phyloP scores from a whole-genome alignment of 2,113 vertebrate genomes.

The Rhombomys opimus region DNA sequence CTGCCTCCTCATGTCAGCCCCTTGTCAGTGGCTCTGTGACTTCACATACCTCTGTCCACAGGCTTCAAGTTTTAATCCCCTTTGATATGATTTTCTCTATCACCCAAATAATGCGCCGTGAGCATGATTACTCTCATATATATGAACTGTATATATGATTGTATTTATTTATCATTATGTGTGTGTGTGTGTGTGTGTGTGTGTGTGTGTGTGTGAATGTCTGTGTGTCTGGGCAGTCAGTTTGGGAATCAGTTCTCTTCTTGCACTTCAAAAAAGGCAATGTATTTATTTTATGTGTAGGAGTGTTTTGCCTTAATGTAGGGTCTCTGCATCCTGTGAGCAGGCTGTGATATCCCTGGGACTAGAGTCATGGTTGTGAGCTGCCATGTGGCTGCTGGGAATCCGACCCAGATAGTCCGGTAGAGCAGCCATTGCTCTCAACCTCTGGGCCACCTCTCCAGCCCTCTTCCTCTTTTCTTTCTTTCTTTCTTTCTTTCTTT shows the following conservation, averaged over 20 bases:
- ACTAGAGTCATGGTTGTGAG: not conserved
- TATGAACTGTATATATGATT: not conserved
- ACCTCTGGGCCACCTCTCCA: not conserved
- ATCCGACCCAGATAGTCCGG: not conserved
- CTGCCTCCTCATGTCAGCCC: not conserved
- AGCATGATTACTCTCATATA: slow-evolving; percentile 7
- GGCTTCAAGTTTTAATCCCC: not conserved
- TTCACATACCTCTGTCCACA: not conserved
- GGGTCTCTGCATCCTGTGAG: not conserved
- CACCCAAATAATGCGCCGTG: slow-evolving; percentile 4
- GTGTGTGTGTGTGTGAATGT: not conserved
- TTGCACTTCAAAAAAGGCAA: not conserved
- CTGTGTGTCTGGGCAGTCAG: not conserved
- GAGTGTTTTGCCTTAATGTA: not conserved
- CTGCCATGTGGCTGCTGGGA: not conserved
- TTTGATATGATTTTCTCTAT: not conserved
- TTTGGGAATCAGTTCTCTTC: not conserved
- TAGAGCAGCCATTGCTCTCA: too few species aligned
- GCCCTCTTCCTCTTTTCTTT: too few species aligned
- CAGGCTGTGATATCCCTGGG: not conserved
- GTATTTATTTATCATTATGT: not conserved
- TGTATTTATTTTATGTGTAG: not conserved
- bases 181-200: not conserved
- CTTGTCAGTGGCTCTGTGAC: not conserved
- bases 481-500: not conserved